Evolutionary conservation across 2,888 invertebrate genomes (phyloP), one percentile per base, ranked within the genome.

Genomic region (Limenitis arthemis): DNA sequence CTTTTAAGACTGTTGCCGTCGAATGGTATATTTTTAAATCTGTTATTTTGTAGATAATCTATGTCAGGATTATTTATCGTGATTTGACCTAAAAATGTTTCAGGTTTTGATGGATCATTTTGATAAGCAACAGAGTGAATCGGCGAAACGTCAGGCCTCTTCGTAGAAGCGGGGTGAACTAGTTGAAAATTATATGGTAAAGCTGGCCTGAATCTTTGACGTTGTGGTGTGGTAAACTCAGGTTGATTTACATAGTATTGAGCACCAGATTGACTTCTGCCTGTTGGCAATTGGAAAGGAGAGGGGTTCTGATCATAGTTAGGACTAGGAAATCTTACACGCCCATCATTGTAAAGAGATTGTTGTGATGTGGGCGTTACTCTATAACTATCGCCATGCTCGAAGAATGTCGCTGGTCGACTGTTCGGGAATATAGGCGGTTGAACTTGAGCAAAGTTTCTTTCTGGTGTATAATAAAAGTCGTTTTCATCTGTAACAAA

Each of bases 21-120:
- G 61, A 86, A 86, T 39, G 81, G 84, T 60, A 82, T 73, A 61
- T 78, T 84, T 65, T 84, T 84, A 63, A 82, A 86, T 61, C 84
- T 73, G 58, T 63, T 82, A 53, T 82, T 81, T 68, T 84, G 79
- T 56, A 82, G 69, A 59, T 80, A 82, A 58, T 86, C 82, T 53
- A 86, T 82, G 64, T 88, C 89, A 11, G 89, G 89, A 70, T 88
- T 89, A 64, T 89, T 88, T 53, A 90, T 77, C 12, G 89, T 89
- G 42, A 89, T 89, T 77, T 90, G 88, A 7, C 89, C 89, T 53
- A 90, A 72, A 70, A 90, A 90, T 38, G 89, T 88, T 79, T 90
- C 90, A 29, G 88, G 88, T 67, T 89, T 88, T 4, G 89, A 88
- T 9, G 89, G 89, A 64, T 89, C 86, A 66, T 88, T 87, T 65